Conservation (phyloP, 2,797 vertebrate species). For the Tokudaia muenninki region DNA sequence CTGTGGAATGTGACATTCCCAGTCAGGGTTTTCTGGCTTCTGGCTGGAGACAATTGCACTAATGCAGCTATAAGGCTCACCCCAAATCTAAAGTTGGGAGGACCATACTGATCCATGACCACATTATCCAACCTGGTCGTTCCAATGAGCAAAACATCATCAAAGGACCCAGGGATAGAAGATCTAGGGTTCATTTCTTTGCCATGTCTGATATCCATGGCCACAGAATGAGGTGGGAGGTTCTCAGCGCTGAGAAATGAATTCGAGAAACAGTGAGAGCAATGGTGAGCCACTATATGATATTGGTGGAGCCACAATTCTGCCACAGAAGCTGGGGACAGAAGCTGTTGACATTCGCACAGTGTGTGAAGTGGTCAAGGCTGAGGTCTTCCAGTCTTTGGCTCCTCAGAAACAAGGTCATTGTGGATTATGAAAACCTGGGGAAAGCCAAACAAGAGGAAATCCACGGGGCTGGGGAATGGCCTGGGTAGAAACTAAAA, state of each 20-base stretch:
- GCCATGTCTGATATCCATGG: conserved; percentile 89
- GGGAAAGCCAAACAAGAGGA: conserved; percentile 93
- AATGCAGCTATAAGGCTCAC: conserved; percentile 94
- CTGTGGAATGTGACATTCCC: conserved; percentile 94
- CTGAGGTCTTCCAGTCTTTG: conserved; percentile 92
- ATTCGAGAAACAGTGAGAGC: conserved; percentile 89
- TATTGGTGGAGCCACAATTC: conserved; percentile 91
- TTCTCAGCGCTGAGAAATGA: conserved; percentile 88
- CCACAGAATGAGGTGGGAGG: conserved; percentile 87
- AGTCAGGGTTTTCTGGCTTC: conserved; percentile 92
- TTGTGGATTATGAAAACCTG: conserved; percentile 91
- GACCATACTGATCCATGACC: conserved; percentile 94
- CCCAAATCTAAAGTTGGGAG: conserved; percentile 93
- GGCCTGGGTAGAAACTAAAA: conserved; percentile 90
- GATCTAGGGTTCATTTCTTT: conserved; percentile 93
- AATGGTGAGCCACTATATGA: conserved; percentile 92
- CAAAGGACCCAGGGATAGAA: conserved; percentile 91
- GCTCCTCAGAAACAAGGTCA: conserved; percentile 93
- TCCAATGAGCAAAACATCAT: conserved; percentile 93
- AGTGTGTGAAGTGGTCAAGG: conserved; percentile 92
- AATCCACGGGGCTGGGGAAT: conserved; percentile 89
- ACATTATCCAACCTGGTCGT: conserved; percentile 92
- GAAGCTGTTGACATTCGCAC: conserved; percentile 96
- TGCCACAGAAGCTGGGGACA: conserved; percentile 90
- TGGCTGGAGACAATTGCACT: conserved; percentile 92